These are phyloP conservation scores for Brachionus rubens DNA, from an alignment of 1,140 invertebrate genomes.

Conservation along the genomic window DNA sequence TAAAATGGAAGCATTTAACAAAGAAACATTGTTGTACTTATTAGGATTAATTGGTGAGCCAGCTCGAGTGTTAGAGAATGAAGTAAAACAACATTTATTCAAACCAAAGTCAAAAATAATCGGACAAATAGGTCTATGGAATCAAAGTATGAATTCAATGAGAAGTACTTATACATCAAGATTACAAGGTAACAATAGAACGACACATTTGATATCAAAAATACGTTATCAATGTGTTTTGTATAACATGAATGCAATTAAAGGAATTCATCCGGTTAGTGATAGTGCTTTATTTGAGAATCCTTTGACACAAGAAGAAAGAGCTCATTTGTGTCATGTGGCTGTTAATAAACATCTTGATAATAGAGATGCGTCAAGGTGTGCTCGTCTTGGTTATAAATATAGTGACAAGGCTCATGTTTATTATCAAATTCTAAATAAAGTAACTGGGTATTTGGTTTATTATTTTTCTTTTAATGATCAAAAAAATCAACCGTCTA, in stretches of 20 bases:
- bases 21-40: no score
- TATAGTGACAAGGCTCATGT: conserved; percentile 18
- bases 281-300: not conserved
- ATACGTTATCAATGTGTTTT: conserved; percentile 9
- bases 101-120: not conserved
- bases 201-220: not conserved
- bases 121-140: not conserved
- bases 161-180: not conserved
- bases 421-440: conserved; percentile 21
- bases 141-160: not conserved
- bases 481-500: no score
- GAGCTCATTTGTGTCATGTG: not conserved
- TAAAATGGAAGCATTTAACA: no score
- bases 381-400: not conserved
- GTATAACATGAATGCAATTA: not conserved
- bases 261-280: not conserved
- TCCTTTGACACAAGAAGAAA: not conserved
- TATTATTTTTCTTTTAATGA: conserved; percentile 6
- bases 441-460: conserved; percentile 14
- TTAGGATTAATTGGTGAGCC: not conserved
- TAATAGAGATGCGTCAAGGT: not conserved
- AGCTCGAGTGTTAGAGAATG: not conserved
- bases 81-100: not conserved
- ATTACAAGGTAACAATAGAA: not conserved
- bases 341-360: not conserved